Percentiles rank a stretch among this genome's conserved stretches.
Evolutionary conservation across 1,140 invertebrate species (phyloP).

Genomic region (Portunus trituberculatus): DNA sequence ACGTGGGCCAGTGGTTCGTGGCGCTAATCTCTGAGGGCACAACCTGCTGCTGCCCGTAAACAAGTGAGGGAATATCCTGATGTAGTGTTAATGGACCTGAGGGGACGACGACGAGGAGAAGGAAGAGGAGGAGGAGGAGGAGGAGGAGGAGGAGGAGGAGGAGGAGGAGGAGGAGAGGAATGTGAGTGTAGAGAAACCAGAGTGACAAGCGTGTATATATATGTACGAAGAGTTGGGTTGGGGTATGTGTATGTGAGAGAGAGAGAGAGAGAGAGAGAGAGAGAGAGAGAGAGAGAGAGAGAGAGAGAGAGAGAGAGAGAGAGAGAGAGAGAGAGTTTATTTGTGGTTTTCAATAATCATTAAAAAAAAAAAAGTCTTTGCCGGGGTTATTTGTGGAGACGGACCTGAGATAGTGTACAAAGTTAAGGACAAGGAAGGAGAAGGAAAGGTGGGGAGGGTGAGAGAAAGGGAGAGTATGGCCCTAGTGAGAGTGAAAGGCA

Average conservation of each 20-base stretch:
- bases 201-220: neutral
- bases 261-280: slow-evolving; percentile 6
- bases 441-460: neutral
- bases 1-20: neutral
- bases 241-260: neutral
- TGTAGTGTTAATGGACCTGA: slow-evolving; percentile 22
- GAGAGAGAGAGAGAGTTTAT: neutral
- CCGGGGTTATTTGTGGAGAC: too few species aligned
- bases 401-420: neutral
- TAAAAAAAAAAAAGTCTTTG: neutral
- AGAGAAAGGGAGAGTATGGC: neutral
- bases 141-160: neutral
- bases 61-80: slow-evolving; percentile 21
- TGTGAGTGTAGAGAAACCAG: neutral
- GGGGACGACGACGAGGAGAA: neutral
- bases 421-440: neutral
- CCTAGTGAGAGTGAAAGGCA: neutral
- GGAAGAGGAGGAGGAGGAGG: neutral
- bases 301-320: neutral
- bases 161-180: neutral
- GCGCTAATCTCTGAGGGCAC: neutral
- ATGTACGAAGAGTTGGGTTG: neutral
- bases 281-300: neutral
- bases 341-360: neutral
- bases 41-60: neutral